Percentiles rank a stretch among this genome's conserved stretches.
phyloP scores from a whole-genome alignment of 2,888 invertebrate genomes.

The Drosophila tanythrix region DNA sequence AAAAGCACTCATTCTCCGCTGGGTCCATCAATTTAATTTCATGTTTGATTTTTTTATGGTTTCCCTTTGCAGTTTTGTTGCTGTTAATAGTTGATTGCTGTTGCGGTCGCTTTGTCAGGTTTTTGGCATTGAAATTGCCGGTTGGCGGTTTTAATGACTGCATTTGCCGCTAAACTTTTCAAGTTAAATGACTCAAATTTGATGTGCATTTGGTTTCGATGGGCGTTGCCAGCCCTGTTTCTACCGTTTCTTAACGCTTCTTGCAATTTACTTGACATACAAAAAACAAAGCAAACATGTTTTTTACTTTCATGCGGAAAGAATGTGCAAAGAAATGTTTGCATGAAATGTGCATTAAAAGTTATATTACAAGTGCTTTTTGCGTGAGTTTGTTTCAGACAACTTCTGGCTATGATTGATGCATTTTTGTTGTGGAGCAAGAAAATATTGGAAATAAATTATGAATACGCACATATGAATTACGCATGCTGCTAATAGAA shows the following conservation, averaged over 20 bases:
- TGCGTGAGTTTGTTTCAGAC: background rate
- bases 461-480: slow-evolving; percentile 1
- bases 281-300: background rate
- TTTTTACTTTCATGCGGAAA: background rate
- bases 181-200: slow-evolving; percentile 75
- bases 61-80: slow-evolving; percentile 31
- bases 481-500: background rate
- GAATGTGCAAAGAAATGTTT: background rate
- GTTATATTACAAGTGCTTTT: background rate
- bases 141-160: slow-evolving; percentile 61
- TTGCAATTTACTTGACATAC: background rate
- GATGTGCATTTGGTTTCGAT: slow-evolving; percentile 67
- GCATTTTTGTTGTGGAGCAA: background rate
- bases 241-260: background rate
- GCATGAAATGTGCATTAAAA: slow-evolving; percentile 2
- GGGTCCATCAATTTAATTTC: slow-evolving; percentile 78
- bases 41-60: slow-evolving; percentile 74
- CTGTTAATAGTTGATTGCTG: slow-evolving; percentile 72
- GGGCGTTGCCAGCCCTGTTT: slow-evolving; percentile 18
- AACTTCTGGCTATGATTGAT: slow-evolving; percentile 7
- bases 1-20: slow-evolving; percentile 29
- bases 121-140: slow-evolving; percentile 55
- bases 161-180: slow-evolving; percentile 69
- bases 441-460: background rate
- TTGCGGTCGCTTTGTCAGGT: slow-evolving; percentile 38